A percentile compares a stretch with the other conserved stretches of the same genome.
phyloP scores from a whole-genome alignment of 2,888 invertebrate genomes.

The Nudaria mundana region DNA sequence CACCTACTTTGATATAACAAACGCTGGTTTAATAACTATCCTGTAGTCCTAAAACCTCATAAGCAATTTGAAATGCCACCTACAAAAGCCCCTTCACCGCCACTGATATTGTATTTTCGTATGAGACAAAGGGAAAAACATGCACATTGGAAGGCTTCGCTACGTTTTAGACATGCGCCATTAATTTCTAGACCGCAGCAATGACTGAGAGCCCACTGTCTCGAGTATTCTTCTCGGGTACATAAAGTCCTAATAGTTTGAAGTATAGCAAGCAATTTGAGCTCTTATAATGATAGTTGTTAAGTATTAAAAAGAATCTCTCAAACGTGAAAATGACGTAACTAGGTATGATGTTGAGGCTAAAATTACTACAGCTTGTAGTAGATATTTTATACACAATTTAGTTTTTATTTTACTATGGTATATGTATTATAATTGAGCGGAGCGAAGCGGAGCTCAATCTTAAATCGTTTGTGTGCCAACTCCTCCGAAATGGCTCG shows the following conservation, averaged over 20 bases:
- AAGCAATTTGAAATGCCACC: slow-evolving; percentile 24
- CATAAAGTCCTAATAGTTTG: slow-evolving; percentile 9
- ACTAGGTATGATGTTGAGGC: too few relatives aligned
- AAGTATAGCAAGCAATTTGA: neutral
- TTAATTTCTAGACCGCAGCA: slow-evolving; percentile 71
- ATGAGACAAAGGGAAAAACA: slow-evolving; percentile 52
- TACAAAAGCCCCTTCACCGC: slow-evolving; percentile 34
- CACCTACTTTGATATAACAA: too few relatives aligned
- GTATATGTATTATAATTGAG: too few relatives aligned
- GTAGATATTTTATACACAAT: too few relatives aligned
- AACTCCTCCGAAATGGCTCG: too few relatives aligned
- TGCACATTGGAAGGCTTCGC: slow-evolving; percentile 55
- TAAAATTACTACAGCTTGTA: too few relatives aligned
- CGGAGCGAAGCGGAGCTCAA: too few relatives aligned
- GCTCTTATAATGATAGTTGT: accelerated
- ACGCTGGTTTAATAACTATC: too few relatives aligned
- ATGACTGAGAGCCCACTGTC: slow-evolving; percentile 65
- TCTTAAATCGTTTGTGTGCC: too few relatives aligned
- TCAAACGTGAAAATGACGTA: too few relatives aligned
- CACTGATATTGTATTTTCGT: slow-evolving; percentile 39
- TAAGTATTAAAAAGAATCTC: too few relatives aligned
- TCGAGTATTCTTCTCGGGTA: slow-evolving; percentile 41
- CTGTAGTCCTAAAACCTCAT: slow-evolving; percentile 1
- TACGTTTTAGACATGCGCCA: slow-evolving; percentile 67
- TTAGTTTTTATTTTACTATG: too few relatives aligned